Percentiles rank a stretch among this genome's conserved stretches.
These are phyloP conservation scores for Camponotus vicinus DNA, from an alignment of 1,140 invertebrate species.

Conservation along the genomic window DNA sequence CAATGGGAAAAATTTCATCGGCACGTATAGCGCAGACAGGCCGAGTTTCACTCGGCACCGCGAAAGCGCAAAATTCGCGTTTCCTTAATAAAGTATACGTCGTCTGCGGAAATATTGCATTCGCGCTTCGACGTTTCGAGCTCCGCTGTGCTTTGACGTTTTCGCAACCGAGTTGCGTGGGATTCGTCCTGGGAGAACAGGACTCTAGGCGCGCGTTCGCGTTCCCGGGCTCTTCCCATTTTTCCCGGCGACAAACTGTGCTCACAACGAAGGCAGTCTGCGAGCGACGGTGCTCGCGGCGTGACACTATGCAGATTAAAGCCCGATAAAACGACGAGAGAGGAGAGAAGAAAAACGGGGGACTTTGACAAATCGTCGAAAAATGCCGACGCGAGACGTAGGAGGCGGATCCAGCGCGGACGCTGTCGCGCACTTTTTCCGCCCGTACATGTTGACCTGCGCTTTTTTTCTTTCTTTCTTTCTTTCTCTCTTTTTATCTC, in stretches of 20 bases:
- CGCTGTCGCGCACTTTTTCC: conserved; percentile 56
- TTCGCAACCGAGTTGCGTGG: conserved; percentile 27
- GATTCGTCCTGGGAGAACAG: conserved; percentile 22
- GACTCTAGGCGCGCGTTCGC: conserved; percentile 31
- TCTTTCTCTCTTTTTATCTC: conserved; percentile 22
- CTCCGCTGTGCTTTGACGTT: conserved; percentile 37
- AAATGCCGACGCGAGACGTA: conserved; percentile 77
- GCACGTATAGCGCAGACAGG: neutral
- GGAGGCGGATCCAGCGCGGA: conserved; percentile 59
- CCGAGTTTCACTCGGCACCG: neutral
- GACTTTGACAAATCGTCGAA: conserved; percentile 85
- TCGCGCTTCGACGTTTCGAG: conserved; percentile 33
- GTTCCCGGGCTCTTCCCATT: conserved; percentile 44
- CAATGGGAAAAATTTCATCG: neutral
- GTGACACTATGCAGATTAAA: conserved; percentile 81
- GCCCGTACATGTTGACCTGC: conserved; percentile 56
- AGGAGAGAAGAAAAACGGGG: conserved; percentile 49
- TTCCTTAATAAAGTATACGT: conserved; percentile 52
- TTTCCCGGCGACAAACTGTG: conserved; percentile 61
- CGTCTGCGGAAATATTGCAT: conserved; percentile 47
- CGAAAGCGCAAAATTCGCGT: neutral
- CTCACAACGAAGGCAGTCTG: conserved; percentile 57
- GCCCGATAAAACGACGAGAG: conserved; percentile 79
- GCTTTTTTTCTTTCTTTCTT: conserved; percentile 36
- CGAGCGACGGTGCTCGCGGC: conserved; percentile 75